These are phyloP conservation scores for Drosophila quinaria DNA, from an alignment of 2,888 invertebrate genomes.

Conservation along the genomic window DNA sequence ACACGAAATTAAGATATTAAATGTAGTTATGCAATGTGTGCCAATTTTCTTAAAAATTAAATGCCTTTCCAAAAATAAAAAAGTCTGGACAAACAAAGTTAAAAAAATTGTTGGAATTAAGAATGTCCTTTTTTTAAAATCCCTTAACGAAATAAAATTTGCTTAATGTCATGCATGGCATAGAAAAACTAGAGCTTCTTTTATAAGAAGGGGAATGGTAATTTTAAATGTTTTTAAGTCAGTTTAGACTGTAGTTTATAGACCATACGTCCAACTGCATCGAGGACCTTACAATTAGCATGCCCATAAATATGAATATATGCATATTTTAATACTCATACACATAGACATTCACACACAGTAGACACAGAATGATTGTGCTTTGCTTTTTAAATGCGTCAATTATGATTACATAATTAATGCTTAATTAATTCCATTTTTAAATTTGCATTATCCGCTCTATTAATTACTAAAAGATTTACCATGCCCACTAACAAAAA, in stretches of 20 bases:
- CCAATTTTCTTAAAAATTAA: not conserved
- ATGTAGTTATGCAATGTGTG: not conserved
- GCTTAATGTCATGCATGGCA: no score
- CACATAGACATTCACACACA: not conserved
- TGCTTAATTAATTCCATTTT: constrained; percentile 55
- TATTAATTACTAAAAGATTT: constrained; percentile 67
- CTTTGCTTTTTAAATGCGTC: no score
- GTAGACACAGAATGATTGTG: no score
- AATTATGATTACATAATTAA: constrained; percentile 66
- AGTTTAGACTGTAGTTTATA: no score
- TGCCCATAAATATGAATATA: not conserved
- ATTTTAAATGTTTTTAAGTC: no score
- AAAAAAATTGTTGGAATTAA: no score
- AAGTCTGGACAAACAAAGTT: no score
- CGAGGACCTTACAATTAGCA: not conserved
- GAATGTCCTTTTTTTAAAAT: no score
- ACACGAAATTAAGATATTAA: not conserved
- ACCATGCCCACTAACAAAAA: constrained; percentile 29
- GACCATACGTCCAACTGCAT: not conserved
- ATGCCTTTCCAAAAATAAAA: not conserved
- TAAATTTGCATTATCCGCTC: constrained; percentile 50
- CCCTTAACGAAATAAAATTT: no score
- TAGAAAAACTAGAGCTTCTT: no score
- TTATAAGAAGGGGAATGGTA: no score
- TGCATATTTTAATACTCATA: not conserved